These are phyloP conservation scores for Rutilus rutilus DNA, from an alignment of 2,113 vertebrate species.

Conservation along the genomic window DNA sequence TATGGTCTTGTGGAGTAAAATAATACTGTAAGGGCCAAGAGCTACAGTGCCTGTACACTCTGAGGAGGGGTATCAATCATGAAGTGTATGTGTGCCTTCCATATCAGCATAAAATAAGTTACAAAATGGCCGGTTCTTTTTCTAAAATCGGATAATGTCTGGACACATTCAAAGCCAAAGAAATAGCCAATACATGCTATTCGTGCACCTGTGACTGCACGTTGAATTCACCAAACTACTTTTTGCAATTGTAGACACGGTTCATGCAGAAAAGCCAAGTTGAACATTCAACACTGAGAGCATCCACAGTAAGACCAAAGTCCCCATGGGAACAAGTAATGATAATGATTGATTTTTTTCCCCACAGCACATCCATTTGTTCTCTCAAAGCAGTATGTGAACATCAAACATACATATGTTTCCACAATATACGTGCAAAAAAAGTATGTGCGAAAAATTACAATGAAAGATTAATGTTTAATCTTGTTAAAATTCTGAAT, in stretches of 20 bases:
- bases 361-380: slow-evolving; percentile 24
- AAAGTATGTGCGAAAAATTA: too few species aligned
- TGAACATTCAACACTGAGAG: not conserved
- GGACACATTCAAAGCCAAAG: not conserved
- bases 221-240: not conserved
- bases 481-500: not conserved
- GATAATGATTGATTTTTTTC: slow-evolving; percentile 25
- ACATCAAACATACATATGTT: not conserved
- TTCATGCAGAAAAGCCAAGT: not conserved
- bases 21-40: slow-evolving; percentile 61
- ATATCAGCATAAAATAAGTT: slow-evolving; percentile 19
- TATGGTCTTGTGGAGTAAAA: slow-evolving; percentile 51
- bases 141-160: not conserved
- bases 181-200: not conserved
- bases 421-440: not conserved
- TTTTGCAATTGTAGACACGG: not conserved
- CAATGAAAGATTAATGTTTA: not conserved
- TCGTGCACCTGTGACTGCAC: not conserved
- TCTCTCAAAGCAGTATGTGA: not conserved
- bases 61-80: not conserved
- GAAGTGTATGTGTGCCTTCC: slow-evolving; percentile 3
- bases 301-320: not conserved
- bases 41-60: slow-evolving; percentile 23
- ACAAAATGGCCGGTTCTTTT: not conserved
- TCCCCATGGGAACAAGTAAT: slow-evolving; percentile 17